Conservation (phyloP, 2,888 invertebrate species). For the Panopea generosa region DNA sequence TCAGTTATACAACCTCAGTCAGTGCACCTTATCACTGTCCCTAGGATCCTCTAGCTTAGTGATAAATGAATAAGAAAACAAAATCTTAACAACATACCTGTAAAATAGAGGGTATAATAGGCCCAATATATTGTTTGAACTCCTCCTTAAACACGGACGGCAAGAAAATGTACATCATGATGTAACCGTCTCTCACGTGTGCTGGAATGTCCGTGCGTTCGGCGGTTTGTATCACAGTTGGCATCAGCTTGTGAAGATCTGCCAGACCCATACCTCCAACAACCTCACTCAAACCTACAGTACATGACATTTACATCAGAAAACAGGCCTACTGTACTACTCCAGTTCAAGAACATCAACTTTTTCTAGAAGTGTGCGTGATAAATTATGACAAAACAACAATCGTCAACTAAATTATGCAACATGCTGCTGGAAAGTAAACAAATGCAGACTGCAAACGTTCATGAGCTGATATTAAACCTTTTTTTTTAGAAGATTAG, state of each 20-base stretch:
- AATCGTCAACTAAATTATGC: too few relatives aligned
- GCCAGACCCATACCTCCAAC: conserved; percentile 98
- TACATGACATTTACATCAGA: too few relatives aligned
- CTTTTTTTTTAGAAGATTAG: too few relatives aligned
- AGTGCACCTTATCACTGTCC: too few relatives aligned
- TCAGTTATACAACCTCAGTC: too few relatives aligned
- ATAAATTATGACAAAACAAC: background rate
- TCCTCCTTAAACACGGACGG: conserved; percentile 98
- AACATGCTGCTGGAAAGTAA: too few relatives aligned
- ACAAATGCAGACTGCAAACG: too few relatives aligned
- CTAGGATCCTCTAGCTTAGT: too few relatives aligned
- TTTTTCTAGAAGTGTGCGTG: background rate
- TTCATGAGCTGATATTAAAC: too few relatives aligned
- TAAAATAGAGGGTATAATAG: conserved; percentile 98
- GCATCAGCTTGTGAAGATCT: conserved; percentile 98
- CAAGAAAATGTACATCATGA: conserved; percentile 99
- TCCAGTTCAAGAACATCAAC: background rate
- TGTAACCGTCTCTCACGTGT: conserved; percentile 99
- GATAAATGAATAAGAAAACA: too few relatives aligned
- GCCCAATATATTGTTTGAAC: conserved; percentile 97
- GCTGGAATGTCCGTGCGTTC: conserved; percentile 92
- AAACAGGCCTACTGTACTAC: too few relatives aligned
- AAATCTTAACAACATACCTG: conserved; percentile 88
- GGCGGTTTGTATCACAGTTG: conserved; percentile 97
- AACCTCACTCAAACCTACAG: conserved; percentile 97